Percentiles rank a stretch among this genome's conserved stretches.
phyloP scores from a whole-genome alignment of 2,888 invertebrate genomes.

The Lydus trimaculatus region DNA sequence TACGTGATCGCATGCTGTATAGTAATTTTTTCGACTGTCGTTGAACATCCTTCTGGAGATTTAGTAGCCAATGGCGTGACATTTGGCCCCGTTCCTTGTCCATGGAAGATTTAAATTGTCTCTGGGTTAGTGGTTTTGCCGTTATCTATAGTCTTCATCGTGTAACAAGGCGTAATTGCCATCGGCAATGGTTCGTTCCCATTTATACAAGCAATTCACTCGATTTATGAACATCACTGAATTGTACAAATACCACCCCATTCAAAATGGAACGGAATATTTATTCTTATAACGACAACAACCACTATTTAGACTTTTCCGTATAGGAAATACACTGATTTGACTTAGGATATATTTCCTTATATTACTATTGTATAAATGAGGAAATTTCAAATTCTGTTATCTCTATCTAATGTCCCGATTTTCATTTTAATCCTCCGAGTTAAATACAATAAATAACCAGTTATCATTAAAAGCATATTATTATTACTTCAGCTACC shows the following conservation, averaged over 20 bases:
- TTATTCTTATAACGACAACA: neutral
- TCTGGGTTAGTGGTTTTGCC: conserved; percentile 55
- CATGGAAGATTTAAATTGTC: conserved; percentile 59
- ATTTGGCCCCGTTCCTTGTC: conserved; percentile 53
- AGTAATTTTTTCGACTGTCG: conserved; percentile 56
- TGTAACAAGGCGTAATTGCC: conserved; percentile 55
- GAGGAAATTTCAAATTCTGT: neutral
- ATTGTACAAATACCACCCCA: conserved; percentile 3
- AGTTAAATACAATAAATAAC: conserved; percentile 2
- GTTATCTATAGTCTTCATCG: conserved; percentile 57
- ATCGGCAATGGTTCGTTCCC: conserved; percentile 39
- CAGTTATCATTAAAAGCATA: neutral
- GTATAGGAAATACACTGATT: neutral
- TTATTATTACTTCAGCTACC: neutral
- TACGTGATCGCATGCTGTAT: conserved; percentile 53
- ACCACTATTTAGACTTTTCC: neutral
- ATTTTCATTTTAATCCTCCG: neutral
- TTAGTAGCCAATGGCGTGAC: conserved; percentile 61
- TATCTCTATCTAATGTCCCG: neutral
- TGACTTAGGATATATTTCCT: neutral
- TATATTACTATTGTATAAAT: neutral
- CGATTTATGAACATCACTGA: neutral
- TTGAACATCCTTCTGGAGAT: conserved; percentile 56
- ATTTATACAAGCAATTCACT: conserved; percentile 5
- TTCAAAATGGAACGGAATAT: neutral